These are phyloP conservation scores for Grammomys dolichurus DNA, from an alignment of 2,113 vertebrate genomes.

Conservation along the genomic window DNA sequence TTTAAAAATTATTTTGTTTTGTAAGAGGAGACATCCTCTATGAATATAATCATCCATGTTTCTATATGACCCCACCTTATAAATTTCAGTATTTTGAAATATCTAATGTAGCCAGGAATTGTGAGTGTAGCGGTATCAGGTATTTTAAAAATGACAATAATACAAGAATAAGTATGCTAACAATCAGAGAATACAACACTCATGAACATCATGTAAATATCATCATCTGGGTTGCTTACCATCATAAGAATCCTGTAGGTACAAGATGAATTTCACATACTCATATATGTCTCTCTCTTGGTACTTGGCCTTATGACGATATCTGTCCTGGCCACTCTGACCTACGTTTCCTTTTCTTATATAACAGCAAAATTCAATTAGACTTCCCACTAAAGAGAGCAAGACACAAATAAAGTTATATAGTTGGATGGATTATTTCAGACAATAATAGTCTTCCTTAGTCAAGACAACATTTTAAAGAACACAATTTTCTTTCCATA, in stretches of 20 bases:
- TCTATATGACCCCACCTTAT: not conserved
- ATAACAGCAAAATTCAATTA: conserved; percentile 97
- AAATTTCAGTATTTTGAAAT: conserved; percentile 27
- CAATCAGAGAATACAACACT: not conserved
- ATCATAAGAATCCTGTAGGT: conserved; percentile 93
- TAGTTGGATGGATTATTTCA: not conserved
- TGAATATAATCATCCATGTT: not conserved
- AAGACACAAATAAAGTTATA: not conserved
- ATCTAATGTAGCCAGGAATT: conserved; percentile 26
- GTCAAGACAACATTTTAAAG: conserved; percentile 4
- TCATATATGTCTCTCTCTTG: conserved; percentile 89
- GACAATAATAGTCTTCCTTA: not conserved
- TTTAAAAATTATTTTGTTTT: conserved; percentile 20
- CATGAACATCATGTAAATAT: conserved; percentile 7
- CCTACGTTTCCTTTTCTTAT: conserved; percentile 92
- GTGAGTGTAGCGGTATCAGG: not conserved
- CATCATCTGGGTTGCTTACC: conserved; percentile 87
- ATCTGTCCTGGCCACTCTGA: conserved; percentile 76
- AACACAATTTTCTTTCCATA: conserved; percentile 30
- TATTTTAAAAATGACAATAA: not conserved
- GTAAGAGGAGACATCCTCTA: conserved; percentile 8
- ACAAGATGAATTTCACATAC: conserved; percentile 95
- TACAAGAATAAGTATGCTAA: not conserved
- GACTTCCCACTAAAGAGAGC: conserved; percentile 89
- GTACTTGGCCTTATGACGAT: accelerated